These are phyloP conservation scores for Caiman crocodilus DNA, from an alignment of 2,797 vertebrate genomes.

Conservation along the genomic window DNA sequence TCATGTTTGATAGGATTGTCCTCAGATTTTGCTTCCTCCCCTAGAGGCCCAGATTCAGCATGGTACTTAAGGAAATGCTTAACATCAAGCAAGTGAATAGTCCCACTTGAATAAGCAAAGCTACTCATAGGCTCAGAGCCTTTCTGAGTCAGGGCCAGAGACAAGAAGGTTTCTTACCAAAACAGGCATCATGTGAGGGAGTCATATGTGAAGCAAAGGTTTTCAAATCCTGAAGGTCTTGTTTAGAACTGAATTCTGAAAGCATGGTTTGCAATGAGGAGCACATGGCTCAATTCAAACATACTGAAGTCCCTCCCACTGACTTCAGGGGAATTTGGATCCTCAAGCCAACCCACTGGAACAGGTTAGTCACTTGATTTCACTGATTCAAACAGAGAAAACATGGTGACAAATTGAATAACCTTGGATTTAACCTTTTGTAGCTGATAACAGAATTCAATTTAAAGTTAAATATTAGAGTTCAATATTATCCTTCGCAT, in stretches of 20 bases:
- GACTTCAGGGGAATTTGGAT: rapidly evolving
- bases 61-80: not conserved
- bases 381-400: not conserved
- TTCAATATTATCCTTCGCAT: too few species aligned
- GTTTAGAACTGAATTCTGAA: not conserved
- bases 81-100: not conserved
- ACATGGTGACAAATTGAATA: not conserved
- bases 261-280: not conserved
- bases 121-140: not conserved
- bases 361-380: not conserved
- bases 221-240: not conserved
- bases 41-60: not conserved
- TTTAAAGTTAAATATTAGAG: too few species aligned
- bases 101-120: not conserved
- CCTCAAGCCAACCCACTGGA: not conserved
- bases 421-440: not conserved
- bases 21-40: not conserved
- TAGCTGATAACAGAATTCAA: slow-evolving; percentile 7
- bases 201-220: not conserved
- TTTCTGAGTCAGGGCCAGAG: not conserved
- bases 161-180: not conserved
- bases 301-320: not conserved
- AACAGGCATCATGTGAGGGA: not conserved
- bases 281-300: too few species aligned
- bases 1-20: not conserved